Conservation (phyloP, 2,797 vertebrate genomes). For the Sebastes minor region DNA sequence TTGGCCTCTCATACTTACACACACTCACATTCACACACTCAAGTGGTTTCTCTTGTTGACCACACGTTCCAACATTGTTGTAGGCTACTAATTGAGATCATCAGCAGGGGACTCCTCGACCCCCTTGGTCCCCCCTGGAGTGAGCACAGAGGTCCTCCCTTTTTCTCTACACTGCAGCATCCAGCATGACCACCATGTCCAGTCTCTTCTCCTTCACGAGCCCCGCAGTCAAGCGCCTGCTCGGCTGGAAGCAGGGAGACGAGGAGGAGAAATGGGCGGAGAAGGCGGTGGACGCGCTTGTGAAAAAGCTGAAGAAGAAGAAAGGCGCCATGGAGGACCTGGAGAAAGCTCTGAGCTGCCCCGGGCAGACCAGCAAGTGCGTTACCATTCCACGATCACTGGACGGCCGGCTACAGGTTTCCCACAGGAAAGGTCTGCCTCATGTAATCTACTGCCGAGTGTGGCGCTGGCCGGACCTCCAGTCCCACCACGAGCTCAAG, state of each 20-base stretch:
- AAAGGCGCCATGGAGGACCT: constrained; percentile 99
- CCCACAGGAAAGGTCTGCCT: constrained; percentile 95
- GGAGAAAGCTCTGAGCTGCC: constrained; percentile 96
- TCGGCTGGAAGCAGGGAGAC: constrained; percentile 99
- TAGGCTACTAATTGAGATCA: constrained; percentile 9
- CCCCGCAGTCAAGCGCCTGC: constrained; percentile 95
- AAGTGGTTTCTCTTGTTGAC: constrained; percentile 22
- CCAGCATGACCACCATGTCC: constrained; percentile 96
- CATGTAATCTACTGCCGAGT: constrained; percentile 98
- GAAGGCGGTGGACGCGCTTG: constrained; percentile 97
- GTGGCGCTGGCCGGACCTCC: constrained; percentile 98
- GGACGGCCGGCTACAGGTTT: constrained; percentile 95
- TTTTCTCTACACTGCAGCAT: constrained; percentile 28
- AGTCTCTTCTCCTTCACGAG: constrained; percentile 99
- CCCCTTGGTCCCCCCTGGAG: constrained; percentile 7
- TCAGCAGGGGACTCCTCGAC: background rate
- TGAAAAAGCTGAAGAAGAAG: constrained; percentile 98
- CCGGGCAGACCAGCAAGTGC: constrained; percentile 96
- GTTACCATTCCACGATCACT: constrained; percentile 96
- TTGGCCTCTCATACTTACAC: constrained; percentile 24
- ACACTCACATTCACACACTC: background rate
- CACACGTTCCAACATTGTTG: constrained; percentile 1
- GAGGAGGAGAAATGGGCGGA: constrained; percentile 99
- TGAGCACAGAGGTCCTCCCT: constrained; percentile 28
- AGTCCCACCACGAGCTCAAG: constrained; percentile 98